Evolutionary conservation across 2,797 vertebrate species (phyloP), one percentile per base, ranked within the genome.

Genomic region (Arctocebus calabarensis): DNA sequence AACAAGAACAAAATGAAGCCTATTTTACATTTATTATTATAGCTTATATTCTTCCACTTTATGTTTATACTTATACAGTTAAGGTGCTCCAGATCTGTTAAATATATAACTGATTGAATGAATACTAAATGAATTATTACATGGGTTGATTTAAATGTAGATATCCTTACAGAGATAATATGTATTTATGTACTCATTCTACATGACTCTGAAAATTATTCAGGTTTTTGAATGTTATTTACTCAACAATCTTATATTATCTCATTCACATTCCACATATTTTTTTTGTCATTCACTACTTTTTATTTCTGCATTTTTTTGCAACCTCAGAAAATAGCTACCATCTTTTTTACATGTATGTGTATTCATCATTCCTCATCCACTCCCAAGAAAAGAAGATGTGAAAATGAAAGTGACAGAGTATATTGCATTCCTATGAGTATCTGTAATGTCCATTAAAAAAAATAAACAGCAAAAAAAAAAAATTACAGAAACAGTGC

Each of bases 231-330:
- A 92, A 77, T 25, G 52, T 11, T 87, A 43, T 59, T 86, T 83
- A 9, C 2, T 43, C 7, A 90, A 85, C 1, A 81, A 17, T 84
- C 52, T 92, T 86, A 27, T 19, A 14, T 73, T 9, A 4, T 70
- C 22, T 87, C 7, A 70, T 64, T 5, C 25, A 74, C 0, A 45
- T 55, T 90, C 29, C 20, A 19, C 6, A 88, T 34, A 52, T 29
- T 55, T 2, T 17, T 68, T 77, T 37, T 85, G 5, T 27, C 48
- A 43, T 62, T 32, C 1, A 84, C 37, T 77, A 32, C 11, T 83
- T 83, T 71, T 66, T n/a, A 70, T 84, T 37, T 77, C n/a, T 57
- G 9, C 34, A 52, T 62, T 94, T 94, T 94, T 84, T 66, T 25
- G 29, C 13, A 82, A 6, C 19, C 29, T 68, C 23, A 71, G 37